phyloP scores from a whole-genome alignment of 2,797 vertebrate genomes.

The Harpagifer antarcticus region DNA sequence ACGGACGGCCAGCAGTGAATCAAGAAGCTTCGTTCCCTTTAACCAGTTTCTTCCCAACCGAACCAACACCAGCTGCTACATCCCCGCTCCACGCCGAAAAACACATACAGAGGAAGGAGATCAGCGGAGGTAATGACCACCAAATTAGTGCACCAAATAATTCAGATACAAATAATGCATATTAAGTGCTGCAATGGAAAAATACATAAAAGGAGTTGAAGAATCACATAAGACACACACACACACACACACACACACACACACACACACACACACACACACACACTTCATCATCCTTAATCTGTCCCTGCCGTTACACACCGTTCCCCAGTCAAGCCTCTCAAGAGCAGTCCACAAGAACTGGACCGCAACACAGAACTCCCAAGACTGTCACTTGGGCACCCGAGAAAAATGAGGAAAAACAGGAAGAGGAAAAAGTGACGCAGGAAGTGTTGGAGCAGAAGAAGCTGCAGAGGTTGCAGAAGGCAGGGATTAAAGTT shows the following conservation, averaged over 20 bases:
- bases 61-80: slow-evolving; percentile 91
- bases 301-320: slow-evolving; percentile 34
- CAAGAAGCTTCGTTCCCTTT: slow-evolving; percentile 92
- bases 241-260: no score
- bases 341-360: slow-evolving; percentile 62
- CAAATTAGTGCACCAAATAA: neutral
- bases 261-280: neutral
- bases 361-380: slow-evolving; percentile 55
- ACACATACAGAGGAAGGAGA: slow-evolving; percentile 90
- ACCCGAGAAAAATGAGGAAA: slow-evolving; percentile 60
- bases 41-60: slow-evolving; percentile 99
- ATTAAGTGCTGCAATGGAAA: neutral
- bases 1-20: slow-evolving; percentile 90
- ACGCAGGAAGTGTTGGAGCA: slow-evolving; percentile 81
- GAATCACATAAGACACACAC: neutral
- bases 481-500: slow-evolving; percentile 92
- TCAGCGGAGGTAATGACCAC: slow-evolving; percentile 85
- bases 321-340: slow-evolving; percentile 57
- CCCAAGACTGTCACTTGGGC: slow-evolving; percentile 82
- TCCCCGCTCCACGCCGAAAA: slow-evolving; percentile 90
- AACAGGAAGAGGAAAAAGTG: slow-evolving; percentile 74
- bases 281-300: slow-evolving; percentile 10
- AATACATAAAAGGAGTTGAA: neutral
- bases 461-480: slow-evolving; percentile 86
- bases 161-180: neutral